Conservation (phyloP, 2,797 vertebrate genomes). For the Mormyrus proboscirostris region DNA sequence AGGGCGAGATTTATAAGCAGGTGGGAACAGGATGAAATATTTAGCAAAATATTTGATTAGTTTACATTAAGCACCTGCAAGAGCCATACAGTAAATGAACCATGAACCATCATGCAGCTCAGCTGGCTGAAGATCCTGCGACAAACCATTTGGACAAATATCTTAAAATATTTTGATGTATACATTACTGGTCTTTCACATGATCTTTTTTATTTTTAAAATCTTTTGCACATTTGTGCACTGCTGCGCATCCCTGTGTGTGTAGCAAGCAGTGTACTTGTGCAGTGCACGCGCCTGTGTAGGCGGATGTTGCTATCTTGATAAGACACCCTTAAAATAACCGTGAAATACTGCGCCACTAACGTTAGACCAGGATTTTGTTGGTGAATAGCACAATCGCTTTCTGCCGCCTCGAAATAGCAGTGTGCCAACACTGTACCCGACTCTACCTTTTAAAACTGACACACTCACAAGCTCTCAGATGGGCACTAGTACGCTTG, state of each 20-base stretch:
- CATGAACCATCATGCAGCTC: not conserved
- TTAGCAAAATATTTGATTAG: not conserved
- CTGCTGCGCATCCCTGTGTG: not conserved
- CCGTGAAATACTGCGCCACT: not conserved
- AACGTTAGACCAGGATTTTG: not conserved
- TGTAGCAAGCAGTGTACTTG: not conserved
- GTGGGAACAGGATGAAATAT: not conserved
- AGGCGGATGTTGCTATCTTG: not conserved
- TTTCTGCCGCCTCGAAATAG: not conserved
- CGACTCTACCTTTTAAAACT: not conserved
- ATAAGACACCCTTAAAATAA: not conserved
- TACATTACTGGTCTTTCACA: not conserved
- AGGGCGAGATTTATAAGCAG: not conserved
- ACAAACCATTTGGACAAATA: not conserved
- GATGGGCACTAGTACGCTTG: not conserved
- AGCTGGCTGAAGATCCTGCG: not conserved
- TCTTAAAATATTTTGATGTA: not conserved
- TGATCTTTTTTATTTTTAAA: not conserved
- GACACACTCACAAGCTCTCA: not conserved
- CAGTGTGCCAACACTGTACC: not conserved
- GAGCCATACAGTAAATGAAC: not conserved
- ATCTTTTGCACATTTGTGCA: not conserved
- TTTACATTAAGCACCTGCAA: not conserved
- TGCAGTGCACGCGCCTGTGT: not conserved
- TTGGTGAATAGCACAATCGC: not conserved